These are phyloP conservation scores for Nebria salina DNA, from an alignment of 2,888 invertebrate species.

Conservation along the genomic window DNA sequence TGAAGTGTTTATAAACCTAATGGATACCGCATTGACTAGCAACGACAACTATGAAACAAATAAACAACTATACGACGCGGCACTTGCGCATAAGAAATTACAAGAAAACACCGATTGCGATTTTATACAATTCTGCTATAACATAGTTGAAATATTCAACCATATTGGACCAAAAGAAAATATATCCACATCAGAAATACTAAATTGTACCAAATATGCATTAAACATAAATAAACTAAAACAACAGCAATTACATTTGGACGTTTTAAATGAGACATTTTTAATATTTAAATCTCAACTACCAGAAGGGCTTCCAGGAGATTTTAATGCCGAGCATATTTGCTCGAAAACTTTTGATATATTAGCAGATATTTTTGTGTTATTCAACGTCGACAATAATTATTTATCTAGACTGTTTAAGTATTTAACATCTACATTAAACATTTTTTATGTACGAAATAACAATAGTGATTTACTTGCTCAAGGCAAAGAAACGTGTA, in stretches of 20 bases:
- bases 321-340: slow-evolving; percentile 66
- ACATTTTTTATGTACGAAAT: slow-evolving; percentile 60
- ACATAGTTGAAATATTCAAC: slow-evolving; percentile 52
- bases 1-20: slow-evolving; percentile 60
- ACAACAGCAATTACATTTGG: slow-evolving; percentile 52
- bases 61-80: slow-evolving; percentile 53
- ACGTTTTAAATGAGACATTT: slow-evolving; percentile 64
- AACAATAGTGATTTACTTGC: slow-evolving; percentile 57
- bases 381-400: slow-evolving; percentile 50
- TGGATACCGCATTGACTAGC: slow-evolving; percentile 57
- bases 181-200: slow-evolving; percentile 53
- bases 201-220: slow-evolving; percentile 53
- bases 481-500: slow-evolving; percentile 59
- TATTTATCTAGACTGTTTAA: slow-evolving; percentile 68
- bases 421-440: slow-evolving; percentile 69
- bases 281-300: slow-evolving; percentile 60
- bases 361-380: slow-evolving; percentile 23
- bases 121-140: slow-evolving; percentile 55
- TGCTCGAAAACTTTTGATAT: slow-evolving; percentile 63
- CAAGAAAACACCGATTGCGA: slow-evolving; percentile 49
- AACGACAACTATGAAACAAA: slow-evolving; percentile 55
- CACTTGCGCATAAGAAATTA: slow-evolving; percentile 50
- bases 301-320: slow-evolving; percentile 53
- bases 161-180: slow-evolving; percentile 51
- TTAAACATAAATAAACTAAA: slow-evolving; percentile 52